Base-by-base conservation (phyloP, 1,140 invertebrate species). In the Latrodectus geometricus region DNA sequence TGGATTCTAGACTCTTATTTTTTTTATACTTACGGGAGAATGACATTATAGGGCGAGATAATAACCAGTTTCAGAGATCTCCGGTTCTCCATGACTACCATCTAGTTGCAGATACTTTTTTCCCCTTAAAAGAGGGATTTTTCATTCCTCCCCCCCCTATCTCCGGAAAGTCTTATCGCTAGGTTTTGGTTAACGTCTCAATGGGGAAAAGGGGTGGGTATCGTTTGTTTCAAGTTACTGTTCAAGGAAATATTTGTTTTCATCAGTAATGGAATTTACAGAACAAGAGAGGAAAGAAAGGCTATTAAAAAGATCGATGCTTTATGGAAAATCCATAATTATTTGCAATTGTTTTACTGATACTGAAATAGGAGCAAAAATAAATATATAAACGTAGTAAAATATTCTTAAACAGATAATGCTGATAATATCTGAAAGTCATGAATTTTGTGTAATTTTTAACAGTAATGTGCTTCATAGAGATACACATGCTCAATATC, bases 21-120 rank as follows among this genome's bases (percentile, higher is more conserved):
- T 69, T 69, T 69, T 69, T 69, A 9, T 20, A 20, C 68, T 23
- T n/a, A 20, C 7, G 52, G 23, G 79, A 72, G 23, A 49, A 65
- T 79, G 77, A 79, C 77, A 79, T 79, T 79, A 79, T n/a, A 69
- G 20, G 35, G 77, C 48, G 77, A 79, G 77, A 79, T 79, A 79
- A 79, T 79, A 79, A 79, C 54, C 61, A 68, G 77, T 79, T 79
- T 65, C 17, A 11, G 74, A 54, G 72, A 49, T 14, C 72, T 61
- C 54, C 17, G 8, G 17, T 14, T 17, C 17, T 14, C 54, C 54
- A 61, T 61, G 11, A 61, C 54, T 11, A 61, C 54, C 11, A 14
- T 61, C 54, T 61, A 17, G 54, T 14, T 61, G 54, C 54, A 61
- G 54, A 61, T 61, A 14, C 54, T 17, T 17, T 17, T 14, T 17